A percentile compares a stretch with the other conserved stretches of the same genome.
These are phyloP conservation scores for Microctonus brassicae DNA, from an alignment of 2,888 invertebrate species.

Conservation along the genomic window DNA sequence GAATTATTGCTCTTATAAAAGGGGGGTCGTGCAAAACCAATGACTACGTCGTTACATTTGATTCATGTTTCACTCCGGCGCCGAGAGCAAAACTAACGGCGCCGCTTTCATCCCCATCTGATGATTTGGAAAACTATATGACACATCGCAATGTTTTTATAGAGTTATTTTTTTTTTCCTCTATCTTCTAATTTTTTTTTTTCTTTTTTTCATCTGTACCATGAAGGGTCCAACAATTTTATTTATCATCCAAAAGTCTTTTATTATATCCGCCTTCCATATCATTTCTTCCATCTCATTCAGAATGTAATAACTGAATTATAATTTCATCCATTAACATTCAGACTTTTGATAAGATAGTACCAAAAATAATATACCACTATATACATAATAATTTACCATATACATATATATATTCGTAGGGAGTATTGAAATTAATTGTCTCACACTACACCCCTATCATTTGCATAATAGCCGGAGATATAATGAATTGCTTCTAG, in stretches of 20 bases:
- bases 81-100: constrained; percentile 12
- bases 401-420: neutral
- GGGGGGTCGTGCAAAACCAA: constrained; percentile 1
- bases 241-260: neutral
- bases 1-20: constrained; percentile 2
- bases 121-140: constrained; percentile 15
- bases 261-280: neutral
- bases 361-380: neutral
- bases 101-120: neutral
- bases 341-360: neutral
- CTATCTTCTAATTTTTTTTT: neutral
- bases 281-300: neutral
- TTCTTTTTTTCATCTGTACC: neutral
- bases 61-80: constrained; percentile 17
- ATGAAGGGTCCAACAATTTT: neutral
- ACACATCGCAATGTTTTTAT: constrained; percentile 2
- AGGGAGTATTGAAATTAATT: neutral
- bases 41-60: constrained; percentile 27
- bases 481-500: neutral
- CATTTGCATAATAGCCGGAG: neutral
- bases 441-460: neutral
- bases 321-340: neutral
- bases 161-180: neutral
- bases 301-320: neutral
- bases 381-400: too few relatives aligned